A percentile compares a stretch with the other conserved stretches of the same genome.
Evolutionary conservation across 1,140 invertebrate species (phyloP).

Genomic region (Leptinotarsa lineolata): DNA sequence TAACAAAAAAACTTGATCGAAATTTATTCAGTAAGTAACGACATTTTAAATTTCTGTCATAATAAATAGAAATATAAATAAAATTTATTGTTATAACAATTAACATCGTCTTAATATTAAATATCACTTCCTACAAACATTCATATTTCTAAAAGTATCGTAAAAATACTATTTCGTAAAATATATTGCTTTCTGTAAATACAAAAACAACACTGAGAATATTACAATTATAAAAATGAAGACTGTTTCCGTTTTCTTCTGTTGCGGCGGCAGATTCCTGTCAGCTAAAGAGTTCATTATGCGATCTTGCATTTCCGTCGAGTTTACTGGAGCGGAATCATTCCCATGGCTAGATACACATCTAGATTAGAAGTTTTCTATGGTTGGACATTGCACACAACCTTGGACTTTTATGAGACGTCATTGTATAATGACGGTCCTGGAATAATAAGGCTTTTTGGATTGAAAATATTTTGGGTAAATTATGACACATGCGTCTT

Average conservation of each 20-base stretch:
- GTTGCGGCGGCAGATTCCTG: not conserved
- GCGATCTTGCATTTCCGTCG: constrained; percentile 26
- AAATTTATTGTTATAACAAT: constrained; percentile 27
- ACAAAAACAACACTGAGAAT: constrained; percentile 40
- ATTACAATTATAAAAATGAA: constrained; percentile 34
- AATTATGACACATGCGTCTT: no score
- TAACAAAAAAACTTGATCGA: not conserved
- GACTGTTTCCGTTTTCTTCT: constrained; percentile 27
- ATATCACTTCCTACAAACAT: constrained; percentile 29
- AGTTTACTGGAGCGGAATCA: not conserved
- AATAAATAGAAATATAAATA: constrained; percentile 33
- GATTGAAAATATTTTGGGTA: not conserved
- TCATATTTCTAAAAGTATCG: constrained; percentile 26
- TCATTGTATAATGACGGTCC: constrained; percentile 22
- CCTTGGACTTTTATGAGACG: constrained; percentile 8
- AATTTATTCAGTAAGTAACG: not conserved
- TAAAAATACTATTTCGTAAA: constrained; percentile 37
- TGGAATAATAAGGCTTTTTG: constrained; percentile 26
- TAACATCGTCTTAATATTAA: constrained; percentile 12
- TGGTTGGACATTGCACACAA: constrained; percentile 16
- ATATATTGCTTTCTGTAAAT: constrained; percentile 40
- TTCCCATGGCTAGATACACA: constrained; percentile 28
- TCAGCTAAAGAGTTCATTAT: constrained; percentile 26
- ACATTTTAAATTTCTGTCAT: constrained; percentile 1
- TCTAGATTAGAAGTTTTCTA: constrained; percentile 28